Conservation (phyloP, 2,113 vertebrate genomes). For the Myiopsitta monachus region DNA sequence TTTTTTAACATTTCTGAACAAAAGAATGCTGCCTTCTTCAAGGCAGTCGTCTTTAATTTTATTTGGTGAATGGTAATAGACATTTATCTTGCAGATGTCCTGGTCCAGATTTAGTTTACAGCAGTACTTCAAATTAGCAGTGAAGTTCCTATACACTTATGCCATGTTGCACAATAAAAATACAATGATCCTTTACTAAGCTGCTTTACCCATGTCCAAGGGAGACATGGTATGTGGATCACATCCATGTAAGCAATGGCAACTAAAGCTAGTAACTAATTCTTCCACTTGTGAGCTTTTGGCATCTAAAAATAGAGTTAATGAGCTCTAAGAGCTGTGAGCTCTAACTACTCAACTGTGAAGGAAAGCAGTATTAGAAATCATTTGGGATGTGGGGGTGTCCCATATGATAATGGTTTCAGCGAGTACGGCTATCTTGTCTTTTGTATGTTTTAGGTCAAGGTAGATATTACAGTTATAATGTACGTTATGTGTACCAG, state of each 20-base stretch:
- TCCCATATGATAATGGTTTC: background rate
- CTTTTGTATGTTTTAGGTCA: background rate
- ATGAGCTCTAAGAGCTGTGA: background rate
- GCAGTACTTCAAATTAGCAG: background rate
- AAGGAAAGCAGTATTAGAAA: background rate
- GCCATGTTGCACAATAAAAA: background rate
- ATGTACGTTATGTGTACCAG: background rate
- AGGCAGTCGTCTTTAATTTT: background rate
- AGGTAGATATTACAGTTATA: rapidly evolving
- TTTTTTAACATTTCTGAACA: background rate
- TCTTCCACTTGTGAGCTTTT: background rate
- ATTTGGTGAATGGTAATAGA: background rate
- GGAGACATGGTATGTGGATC: background rate
- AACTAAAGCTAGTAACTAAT: background rate
- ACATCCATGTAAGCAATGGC: background rate
- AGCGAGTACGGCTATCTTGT: background rate
- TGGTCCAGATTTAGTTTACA: background rate
- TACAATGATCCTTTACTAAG: background rate
- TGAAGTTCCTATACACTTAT: background rate
- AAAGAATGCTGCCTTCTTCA: background rate
- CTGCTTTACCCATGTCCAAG: background rate
- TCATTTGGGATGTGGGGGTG: background rate
- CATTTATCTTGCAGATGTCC: background rate
- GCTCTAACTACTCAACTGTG: background rate
- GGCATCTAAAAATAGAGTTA: background rate